Evolutionary conservation across 1,140 invertebrate genomes (phyloP).

Genomic region (Pseudomyrmex pallidus): DNA sequence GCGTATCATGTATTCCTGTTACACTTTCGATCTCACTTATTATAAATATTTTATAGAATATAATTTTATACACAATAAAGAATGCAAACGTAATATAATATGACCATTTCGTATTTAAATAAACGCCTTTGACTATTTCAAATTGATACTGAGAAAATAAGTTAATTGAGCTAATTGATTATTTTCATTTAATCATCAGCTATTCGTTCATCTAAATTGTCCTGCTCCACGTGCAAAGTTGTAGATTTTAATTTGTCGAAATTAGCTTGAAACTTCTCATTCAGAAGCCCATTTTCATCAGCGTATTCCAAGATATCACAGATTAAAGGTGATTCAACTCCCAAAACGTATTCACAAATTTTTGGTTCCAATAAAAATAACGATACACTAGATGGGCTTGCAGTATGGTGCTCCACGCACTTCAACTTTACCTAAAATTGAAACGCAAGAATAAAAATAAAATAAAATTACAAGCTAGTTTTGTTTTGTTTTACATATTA

Average conservation of each 20-base stretch:
- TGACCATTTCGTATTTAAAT: too few species aligned
- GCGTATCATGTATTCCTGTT: not conserved
- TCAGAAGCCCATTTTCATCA: slow-evolving; percentile 89
- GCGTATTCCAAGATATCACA: slow-evolving; percentile 93
- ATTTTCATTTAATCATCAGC: slow-evolving; percentile 75
- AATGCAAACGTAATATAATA: not conserved
- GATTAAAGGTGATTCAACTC: slow-evolving; percentile 95
- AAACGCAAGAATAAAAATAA: not conserved
- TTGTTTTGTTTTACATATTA: not conserved
- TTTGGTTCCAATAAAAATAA: slow-evolving; percentile 95
- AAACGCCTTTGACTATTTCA: slow-evolving; percentile 26
- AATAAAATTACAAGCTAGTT: not conserved
- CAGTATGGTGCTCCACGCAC: slow-evolving; percentile 89
- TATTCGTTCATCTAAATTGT: slow-evolving; percentile 80
- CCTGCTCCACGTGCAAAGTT: slow-evolving; percentile 67
- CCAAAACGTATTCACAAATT: slow-evolving; percentile 96
- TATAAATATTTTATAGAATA: slow-evolving; percentile 14
- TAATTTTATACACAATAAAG: slow-evolving; percentile 19
- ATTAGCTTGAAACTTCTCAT: slow-evolving; percentile 80
- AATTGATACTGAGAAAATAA: slow-evolving; percentile 5
- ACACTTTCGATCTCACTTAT: slow-evolving; percentile 16
- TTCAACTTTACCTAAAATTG: slow-evolving; percentile 89
- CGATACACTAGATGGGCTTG: slow-evolving; percentile 91
- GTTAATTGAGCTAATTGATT: slow-evolving; percentile 69
- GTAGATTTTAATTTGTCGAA: slow-evolving; percentile 82